Percentiles rank a stretch among this genome's conserved stretches.
Conservation (phyloP, 1,140 invertebrate species). For the Drosophila biarmipes region DNA sequence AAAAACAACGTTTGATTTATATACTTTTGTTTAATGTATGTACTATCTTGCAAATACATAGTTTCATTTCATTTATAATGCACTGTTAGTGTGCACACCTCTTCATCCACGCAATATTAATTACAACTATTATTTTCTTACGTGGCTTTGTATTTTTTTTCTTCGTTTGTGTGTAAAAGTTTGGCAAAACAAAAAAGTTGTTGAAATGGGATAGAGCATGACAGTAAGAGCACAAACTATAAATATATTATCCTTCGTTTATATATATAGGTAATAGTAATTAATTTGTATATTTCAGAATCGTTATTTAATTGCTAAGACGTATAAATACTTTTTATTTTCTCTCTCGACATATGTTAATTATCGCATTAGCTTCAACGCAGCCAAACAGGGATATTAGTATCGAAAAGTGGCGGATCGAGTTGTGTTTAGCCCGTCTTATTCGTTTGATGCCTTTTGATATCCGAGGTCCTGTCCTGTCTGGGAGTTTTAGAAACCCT, state of each 20-base stretch:
- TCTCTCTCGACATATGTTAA: constrained; percentile 48
- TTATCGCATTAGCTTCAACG: constrained; percentile 15
- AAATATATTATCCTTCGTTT: constrained; percentile 72
- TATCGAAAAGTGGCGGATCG: constrained; percentile 19
- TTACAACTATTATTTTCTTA: constrained; percentile 61
- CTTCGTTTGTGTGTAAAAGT: constrained; percentile 33
- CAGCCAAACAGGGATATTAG: constrained; percentile 25
- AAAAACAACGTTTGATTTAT: constrained; percentile 31
- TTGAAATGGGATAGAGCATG: constrained; percentile 40
- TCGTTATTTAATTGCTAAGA: constrained; percentile 79
- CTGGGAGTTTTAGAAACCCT: constrained; percentile 71
- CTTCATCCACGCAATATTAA: constrained; percentile 42
- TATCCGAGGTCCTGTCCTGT: constrained; percentile 18
- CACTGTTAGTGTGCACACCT: constrained; percentile 56
- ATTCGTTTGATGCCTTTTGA: constrained; percentile 5
- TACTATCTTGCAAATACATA: constrained; percentile 77
- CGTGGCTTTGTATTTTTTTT: constrained; percentile 39
- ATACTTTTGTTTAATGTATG: constrained; percentile 76
- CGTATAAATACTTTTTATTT: constrained; percentile 76
- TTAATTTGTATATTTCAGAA: constrained; percentile 78
- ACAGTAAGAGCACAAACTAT: constrained; percentile 70
- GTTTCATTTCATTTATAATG: constrained; percentile 68
- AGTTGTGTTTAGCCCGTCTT: constrained; percentile 36
- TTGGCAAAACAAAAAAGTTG: constrained; percentile 38
- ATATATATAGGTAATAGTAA: constrained; percentile 65